Conservation (phyloP, 2,888 invertebrate genomes). For the Neuroscelio doddi region DNA sequence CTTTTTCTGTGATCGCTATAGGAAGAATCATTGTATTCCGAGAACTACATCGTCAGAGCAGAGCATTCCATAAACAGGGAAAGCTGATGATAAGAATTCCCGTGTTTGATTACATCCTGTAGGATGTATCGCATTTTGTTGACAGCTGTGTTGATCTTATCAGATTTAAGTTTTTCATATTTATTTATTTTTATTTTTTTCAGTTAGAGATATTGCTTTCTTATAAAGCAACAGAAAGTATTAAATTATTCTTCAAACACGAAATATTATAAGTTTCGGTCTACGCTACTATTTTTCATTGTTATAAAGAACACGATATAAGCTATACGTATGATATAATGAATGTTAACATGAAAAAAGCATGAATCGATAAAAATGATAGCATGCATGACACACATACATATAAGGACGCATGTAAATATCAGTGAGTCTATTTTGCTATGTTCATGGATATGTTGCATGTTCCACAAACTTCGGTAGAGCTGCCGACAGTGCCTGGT, state of each 20-base stretch:
- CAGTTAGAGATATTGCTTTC: no score
- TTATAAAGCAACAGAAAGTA: no score
- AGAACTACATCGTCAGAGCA: neutral
- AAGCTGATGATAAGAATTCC: slow-evolving; percentile 1
- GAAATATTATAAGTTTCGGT: no score
- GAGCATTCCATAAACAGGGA: neutral
- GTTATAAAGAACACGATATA: no score
- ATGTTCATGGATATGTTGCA: neutral
- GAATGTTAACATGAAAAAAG: no score
- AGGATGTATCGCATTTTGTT: no score
- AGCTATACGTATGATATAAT: no score
- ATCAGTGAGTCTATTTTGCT: neutral
- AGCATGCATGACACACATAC: neutral
- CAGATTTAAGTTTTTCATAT: no score
- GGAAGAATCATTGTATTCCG: slow-evolving; percentile 1
- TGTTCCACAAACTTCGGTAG: neutral
- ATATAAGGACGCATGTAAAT: slow-evolving; percentile 3
- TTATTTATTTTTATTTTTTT: no score
- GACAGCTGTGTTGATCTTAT: neutral
- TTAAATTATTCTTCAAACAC: no score
- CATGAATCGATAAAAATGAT: neutral
- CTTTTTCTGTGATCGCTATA: slow-evolving; percentile 1
- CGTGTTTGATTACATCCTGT: neutral
- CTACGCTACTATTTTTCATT: no score
- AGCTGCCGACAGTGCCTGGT: neutral